These are phyloP conservation scores for Monopis laevigella DNA, from an alignment of 2,888 invertebrate species.

Conservation along the genomic window DNA sequence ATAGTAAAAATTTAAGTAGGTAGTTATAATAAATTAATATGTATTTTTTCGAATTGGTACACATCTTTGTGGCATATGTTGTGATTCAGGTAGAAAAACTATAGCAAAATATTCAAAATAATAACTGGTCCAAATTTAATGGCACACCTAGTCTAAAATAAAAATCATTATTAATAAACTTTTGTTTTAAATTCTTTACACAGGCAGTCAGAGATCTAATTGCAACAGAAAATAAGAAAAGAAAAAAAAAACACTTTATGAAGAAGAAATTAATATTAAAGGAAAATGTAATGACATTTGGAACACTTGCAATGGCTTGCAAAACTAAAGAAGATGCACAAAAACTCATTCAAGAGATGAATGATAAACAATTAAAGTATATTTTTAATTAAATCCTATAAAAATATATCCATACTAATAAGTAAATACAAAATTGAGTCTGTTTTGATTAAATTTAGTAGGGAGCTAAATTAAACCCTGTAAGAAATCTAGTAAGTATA, in stretches of 20 bases:
- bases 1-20: too few species aligned
- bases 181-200: constrained; percentile 22
- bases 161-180: neutral
- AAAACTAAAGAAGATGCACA: constrained; percentile 68
- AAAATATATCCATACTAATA: too few species aligned
- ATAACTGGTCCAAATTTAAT: too few species aligned
- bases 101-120: too few species aligned
- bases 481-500: neutral
- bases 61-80: too few species aligned
- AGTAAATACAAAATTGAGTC: too few species aligned
- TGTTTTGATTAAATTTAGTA: too few species aligned
- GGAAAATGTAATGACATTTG: constrained; percentile 86
- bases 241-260: constrained; percentile 34
- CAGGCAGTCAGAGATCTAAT: constrained; percentile 68
- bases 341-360: constrained; percentile 76
- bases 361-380: constrained; percentile 71
- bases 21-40: too few species aligned
- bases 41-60: too few species aligned
- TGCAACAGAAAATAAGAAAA: constrained; percentile 46
- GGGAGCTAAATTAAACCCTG: neutral
- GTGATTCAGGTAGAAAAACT: too few species aligned
- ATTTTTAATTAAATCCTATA: constrained; percentile 14
- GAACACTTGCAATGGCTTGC: constrained; percentile 84
- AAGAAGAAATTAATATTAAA: constrained; percentile 57
- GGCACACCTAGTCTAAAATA: neutral